These are phyloP conservation scores for Nixonia krombeini DNA, from an alignment of 1,140 invertebrate species.

Conservation along the genomic window DNA sequence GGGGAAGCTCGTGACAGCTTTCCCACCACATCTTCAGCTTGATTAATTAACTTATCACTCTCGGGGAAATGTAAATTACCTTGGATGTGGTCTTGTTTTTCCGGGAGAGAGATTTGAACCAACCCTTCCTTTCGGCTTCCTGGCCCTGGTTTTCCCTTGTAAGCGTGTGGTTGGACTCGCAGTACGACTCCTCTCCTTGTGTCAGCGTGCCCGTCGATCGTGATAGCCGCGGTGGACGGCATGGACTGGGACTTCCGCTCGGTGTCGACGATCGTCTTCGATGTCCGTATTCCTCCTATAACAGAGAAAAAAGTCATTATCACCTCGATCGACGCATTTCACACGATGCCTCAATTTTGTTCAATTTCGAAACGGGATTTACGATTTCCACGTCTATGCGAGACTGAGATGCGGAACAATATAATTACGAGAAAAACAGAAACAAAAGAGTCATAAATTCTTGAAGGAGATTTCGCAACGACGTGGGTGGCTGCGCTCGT, in stretches of 20 bases:
- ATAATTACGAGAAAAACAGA: conserved; percentile 18
- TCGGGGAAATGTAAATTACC: no score
- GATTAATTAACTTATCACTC: no score
- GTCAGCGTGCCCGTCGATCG: conserved; percentile 66
- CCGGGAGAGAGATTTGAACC: conserved; percentile 79
- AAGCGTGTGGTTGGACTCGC: conserved; percentile 59
- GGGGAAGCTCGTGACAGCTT: no score
- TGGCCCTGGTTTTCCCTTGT: conserved; percentile 60
- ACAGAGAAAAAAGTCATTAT: conserved; percentile 12
- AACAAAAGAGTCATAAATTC: conserved; percentile 28
- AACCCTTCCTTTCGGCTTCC: conserved; percentile 70
- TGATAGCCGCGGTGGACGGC: conserved; percentile 62
- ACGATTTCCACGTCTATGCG: no score
- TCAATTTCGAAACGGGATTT: no score
- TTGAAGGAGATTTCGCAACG: conserved; percentile 30
- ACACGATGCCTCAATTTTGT: no score
- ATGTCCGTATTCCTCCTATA: conserved; percentile 77
- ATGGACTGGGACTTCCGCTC: conserved; percentile 78
- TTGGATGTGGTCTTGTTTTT: conserved; percentile 73
- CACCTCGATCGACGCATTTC: no score
- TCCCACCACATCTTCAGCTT: no score
- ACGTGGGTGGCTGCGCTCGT: conserved; percentile 46
- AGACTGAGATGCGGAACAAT: background rate
- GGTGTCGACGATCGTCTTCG: conserved; percentile 80
- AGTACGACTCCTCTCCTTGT: conserved; percentile 61